phyloP scores from a whole-genome alignment of 2,113 vertebrate species.

The Ornithorhynchus anatinus region DNA sequence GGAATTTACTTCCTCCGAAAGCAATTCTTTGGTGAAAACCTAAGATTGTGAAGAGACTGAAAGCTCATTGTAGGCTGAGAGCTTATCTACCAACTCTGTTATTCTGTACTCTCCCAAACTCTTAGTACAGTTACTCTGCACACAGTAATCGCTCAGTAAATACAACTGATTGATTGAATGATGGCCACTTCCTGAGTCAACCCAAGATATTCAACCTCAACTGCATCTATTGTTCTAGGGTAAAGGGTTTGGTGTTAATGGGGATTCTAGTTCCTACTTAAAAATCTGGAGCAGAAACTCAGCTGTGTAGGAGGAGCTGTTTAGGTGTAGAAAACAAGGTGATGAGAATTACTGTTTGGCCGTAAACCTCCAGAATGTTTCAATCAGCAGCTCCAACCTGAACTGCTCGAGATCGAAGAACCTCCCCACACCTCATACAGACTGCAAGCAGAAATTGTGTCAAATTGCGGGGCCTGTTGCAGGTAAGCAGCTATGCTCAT shows the following conservation, averaged over 20 bases:
- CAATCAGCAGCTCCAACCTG: background rate
- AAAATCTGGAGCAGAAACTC: background rate
- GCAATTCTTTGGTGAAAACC: background rate
- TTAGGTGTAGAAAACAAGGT: background rate
- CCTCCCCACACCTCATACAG: conserved; percentile 3
- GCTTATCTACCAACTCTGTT: too few relatives aligned
- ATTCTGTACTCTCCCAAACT: too few relatives aligned
- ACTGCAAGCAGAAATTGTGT: conserved; percentile 14
- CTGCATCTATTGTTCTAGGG: background rate
- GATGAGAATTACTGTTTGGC: background rate
- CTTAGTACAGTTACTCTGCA: too few relatives aligned
- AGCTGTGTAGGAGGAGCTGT: background rate
- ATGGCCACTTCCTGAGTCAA: background rate
- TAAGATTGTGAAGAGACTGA: background rate
- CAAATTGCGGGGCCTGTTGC: conserved; percentile 8
- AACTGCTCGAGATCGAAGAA: conserved; percentile 8
- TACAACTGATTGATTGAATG: too few relatives aligned
- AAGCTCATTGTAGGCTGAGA: too few relatives aligned
- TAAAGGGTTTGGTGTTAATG: background rate
- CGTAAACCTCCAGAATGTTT: background rate
- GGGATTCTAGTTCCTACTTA: background rate
- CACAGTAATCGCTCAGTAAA: too few relatives aligned
- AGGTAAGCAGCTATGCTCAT: conserved; percentile 51
- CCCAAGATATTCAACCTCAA: background rate
- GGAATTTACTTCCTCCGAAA: conserved; percentile 1